phyloP scores from a whole-genome alignment of 1,140 invertebrate genomes.

The Bombus pyrosoma region DNA sequence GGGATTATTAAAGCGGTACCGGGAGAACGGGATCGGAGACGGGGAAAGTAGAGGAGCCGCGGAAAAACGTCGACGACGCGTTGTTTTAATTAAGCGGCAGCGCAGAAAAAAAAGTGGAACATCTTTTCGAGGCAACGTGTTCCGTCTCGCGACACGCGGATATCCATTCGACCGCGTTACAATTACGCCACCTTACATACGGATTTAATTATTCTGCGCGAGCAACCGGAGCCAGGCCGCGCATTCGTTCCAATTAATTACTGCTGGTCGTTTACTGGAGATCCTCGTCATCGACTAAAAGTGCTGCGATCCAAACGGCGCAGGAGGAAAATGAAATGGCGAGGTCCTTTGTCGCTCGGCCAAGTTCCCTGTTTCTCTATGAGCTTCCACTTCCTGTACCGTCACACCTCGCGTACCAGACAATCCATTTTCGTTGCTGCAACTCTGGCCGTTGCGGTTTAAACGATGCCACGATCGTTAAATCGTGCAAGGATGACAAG shows the following conservation, averaged over 20 bases:
- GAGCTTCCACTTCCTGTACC: background rate
- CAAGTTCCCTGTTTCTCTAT: background rate
- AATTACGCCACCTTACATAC: slow-evolving; percentile 57
- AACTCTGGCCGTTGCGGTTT: background rate
- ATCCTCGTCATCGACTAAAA: slow-evolving; percentile 11
- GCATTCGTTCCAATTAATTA: slow-evolving; percentile 56
- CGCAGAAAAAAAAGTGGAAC: slow-evolving; percentile 30
- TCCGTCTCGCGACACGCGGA: slow-evolving; percentile 9
- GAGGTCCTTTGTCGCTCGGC: background rate
- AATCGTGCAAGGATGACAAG: slow-evolving; percentile 14
- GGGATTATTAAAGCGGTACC: slow-evolving; percentile 41
- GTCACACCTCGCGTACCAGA: background rate
- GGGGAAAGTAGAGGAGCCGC: background rate
- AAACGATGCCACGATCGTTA: background rate
- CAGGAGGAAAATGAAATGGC: background rate
- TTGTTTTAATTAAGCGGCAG: slow-evolving; percentile 40
- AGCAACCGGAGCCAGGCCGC: background rate
- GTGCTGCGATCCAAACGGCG: slow-evolving; percentile 29
- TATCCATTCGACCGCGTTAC: slow-evolving; percentile 25
- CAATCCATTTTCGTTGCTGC: background rate
- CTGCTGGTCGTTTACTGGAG: slow-evolving; percentile 29
- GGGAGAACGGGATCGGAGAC: background rate
- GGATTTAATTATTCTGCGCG: slow-evolving; percentile 59
- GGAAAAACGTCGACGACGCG: slow-evolving; percentile 23
- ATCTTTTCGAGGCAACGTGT: slow-evolving; percentile 36